Conservation (phyloP, 2,888 invertebrate genomes). For the Calameuta filiformis region DNA sequence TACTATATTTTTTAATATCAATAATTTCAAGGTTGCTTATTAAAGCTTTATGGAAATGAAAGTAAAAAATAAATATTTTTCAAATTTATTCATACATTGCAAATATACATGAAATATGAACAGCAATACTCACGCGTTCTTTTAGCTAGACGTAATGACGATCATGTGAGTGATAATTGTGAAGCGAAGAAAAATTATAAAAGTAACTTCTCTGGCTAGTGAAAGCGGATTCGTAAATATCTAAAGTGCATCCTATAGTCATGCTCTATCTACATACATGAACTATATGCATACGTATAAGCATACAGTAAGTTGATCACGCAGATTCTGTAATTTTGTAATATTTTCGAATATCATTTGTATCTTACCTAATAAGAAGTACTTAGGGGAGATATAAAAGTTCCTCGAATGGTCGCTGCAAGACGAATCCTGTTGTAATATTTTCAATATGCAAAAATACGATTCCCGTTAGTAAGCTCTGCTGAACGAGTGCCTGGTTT, state of each 20-base stretch:
- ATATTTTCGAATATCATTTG: neutral
- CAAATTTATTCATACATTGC: neutral
- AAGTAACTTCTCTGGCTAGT: neutral
- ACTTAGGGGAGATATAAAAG: neutral
- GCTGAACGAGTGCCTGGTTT: neutral
- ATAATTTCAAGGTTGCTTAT: neutral
- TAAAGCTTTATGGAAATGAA: neutral
- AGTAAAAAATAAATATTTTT: neutral
- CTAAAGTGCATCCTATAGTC: neutral
- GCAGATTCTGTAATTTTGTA: neutral
- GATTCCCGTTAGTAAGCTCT: neutral
- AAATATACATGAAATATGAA: neutral
- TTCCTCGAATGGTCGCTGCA: neutral
- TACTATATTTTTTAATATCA: neutral
- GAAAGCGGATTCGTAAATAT: neutral
- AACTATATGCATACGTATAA: neutral
- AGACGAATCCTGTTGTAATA: neutral
- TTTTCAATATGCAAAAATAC: neutral
- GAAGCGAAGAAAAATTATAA: neutral
- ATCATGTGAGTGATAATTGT: neutral
- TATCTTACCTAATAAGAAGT: neutral
- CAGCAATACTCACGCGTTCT: neutral
- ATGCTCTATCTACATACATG: neutral
- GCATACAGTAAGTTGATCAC: neutral
- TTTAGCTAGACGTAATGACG: neutral